These are phyloP conservation scores for Ericerus pela DNA, from an alignment of 1,140 invertebrate species.

Conservation along the genomic window DNA sequence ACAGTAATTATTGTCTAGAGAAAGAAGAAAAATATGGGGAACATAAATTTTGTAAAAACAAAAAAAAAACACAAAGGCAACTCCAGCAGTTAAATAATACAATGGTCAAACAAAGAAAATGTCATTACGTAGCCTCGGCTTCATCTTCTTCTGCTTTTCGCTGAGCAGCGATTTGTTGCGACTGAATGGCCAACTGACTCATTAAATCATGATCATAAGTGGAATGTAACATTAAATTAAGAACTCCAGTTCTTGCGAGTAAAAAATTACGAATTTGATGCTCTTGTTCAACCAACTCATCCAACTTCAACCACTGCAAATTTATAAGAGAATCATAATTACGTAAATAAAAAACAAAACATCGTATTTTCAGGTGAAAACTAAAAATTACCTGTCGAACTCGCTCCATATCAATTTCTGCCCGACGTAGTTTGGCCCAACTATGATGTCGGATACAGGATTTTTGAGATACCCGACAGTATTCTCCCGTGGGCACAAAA, in stretches of 20 bases:
- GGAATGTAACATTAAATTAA: constrained; percentile 85
- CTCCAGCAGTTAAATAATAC: too few species aligned
- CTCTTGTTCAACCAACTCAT: constrained; percentile 91
- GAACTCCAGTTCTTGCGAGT: constrained; percentile 66
- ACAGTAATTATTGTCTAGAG: too few species aligned
- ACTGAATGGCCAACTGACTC: constrained; percentile 36
- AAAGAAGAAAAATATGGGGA: too few species aligned
- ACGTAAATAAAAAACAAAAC: neutral
- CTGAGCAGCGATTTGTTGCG: neutral
- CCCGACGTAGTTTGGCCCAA: constrained; percentile 87
- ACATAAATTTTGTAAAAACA: too few species aligned
- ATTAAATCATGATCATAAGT: constrained; percentile 87
- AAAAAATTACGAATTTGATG: constrained; percentile 71
- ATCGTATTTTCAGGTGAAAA: neutral
- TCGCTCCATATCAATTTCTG: constrained; percentile 60
- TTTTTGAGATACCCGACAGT: constrained; percentile 78
- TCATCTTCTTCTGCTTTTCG: neutral
- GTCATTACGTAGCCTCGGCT: too few species aligned
- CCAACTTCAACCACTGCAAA: constrained; percentile 76
- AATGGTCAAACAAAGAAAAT: too few species aligned
- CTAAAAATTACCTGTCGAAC: constrained; percentile 38
- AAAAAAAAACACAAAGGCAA: too few species aligned
- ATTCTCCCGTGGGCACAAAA: constrained; percentile 61
- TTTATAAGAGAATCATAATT: neutral
- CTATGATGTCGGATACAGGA: constrained; percentile 81